Conservation (phyloP, 2,113 vertebrate genomes). For the Oncorhynchus gorbuscha region DNA sequence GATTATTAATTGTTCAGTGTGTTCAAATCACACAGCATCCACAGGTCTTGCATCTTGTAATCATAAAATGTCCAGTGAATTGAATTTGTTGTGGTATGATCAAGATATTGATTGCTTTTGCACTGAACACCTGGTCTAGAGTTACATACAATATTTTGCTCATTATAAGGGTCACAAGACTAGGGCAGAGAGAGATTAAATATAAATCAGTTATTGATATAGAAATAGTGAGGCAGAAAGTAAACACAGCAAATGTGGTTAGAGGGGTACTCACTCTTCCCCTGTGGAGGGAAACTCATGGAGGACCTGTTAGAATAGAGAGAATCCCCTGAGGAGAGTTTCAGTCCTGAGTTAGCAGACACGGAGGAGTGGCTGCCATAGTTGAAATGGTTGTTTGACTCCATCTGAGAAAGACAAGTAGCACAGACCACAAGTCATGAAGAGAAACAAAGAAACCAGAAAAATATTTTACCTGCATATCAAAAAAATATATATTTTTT, state of each 20-base stretch:
- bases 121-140: not conserved
- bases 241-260: not conserved
- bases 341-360: slow-evolving; percentile 92
- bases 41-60: too few species aligned
- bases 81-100: not conserved
- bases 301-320: slow-evolving; percentile 88
- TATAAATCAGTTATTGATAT: not conserved
- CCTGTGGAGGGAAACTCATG: slow-evolving; percentile 87
- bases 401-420: slow-evolving; percentile 75
- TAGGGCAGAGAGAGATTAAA: not conserved
- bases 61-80: too few species aligned
- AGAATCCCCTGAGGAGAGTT: slow-evolving; percentile 91
- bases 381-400: slow-evolving; percentile 91
- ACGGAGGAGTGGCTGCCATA: slow-evolving; percentile 85
- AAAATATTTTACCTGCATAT: not conserved
- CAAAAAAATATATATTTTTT: too few species aligned
- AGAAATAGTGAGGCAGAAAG: not conserved
- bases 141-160: not conserved
- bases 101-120: not conserved
- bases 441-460: not conserved
- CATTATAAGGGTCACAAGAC: not conserved
- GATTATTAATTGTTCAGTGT: not conserved
- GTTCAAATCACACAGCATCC: too few species aligned
- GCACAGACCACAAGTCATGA: not conserved
- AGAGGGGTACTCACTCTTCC: slow-evolving; percentile 84